Conservation (phyloP, 2,888 invertebrate species). For the Melanophora roralis region DNA sequence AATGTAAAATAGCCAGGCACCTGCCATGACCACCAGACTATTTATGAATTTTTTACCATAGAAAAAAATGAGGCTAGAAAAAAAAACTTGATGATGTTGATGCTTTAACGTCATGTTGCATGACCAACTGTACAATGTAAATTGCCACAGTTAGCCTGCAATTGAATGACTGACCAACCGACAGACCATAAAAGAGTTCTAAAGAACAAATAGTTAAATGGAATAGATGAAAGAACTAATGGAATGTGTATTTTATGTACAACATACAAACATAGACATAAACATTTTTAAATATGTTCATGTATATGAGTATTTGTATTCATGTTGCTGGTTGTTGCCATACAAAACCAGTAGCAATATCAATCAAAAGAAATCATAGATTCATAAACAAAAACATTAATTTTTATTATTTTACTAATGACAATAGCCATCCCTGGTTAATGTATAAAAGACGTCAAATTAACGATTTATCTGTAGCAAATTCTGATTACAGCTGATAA, state of each 20-base stretch:
- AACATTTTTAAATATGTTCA: no score
- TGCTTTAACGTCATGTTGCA: constrained; percentile 59
- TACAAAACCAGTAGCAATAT: constrained; percentile 15
- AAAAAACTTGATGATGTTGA: constrained; percentile 51
- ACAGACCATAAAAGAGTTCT: not conserved
- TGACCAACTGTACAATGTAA: constrained; percentile 60
- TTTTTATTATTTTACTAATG: not conserved
- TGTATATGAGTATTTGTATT: no score
- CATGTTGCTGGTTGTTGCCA: not conserved
- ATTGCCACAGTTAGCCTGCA: constrained; percentile 36
- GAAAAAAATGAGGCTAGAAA: constrained; percentile 2
- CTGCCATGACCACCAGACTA: constrained; percentile 61
- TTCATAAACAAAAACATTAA: constrained; percentile 2
- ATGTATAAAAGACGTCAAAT: not conserved
- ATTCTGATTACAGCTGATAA: constrained; percentile 21
- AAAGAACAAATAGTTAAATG: no score
- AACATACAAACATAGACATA: no score
- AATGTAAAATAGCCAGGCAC: constrained; percentile 48
- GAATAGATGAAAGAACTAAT: constrained; percentile 17
- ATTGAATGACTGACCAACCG: constrained; percentile 2
- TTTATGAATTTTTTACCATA: constrained; percentile 43
- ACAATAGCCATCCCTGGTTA: constrained; percentile 14
- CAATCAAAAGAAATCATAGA: constrained; percentile 32
- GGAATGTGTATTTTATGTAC: constrained; percentile 12
- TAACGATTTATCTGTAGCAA: constrained; percentile 13